Conservation (phyloP, 2,113 vertebrate species). For the Trochalopteron elliotii region DNA sequence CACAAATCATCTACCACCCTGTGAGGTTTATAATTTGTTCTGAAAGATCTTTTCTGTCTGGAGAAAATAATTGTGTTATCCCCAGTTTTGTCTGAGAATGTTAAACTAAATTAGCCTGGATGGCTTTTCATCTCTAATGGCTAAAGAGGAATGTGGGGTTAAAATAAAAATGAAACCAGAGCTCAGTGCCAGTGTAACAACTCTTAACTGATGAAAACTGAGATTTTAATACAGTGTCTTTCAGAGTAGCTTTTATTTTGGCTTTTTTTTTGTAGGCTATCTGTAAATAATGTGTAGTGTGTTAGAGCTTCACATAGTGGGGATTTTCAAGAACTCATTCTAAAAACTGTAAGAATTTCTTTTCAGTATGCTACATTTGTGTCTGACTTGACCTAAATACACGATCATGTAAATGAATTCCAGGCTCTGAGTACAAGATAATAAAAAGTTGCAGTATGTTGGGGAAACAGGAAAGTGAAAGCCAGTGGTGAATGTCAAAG, state of each 20-base stretch:
- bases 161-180: not conserved
- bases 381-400: not conserved
- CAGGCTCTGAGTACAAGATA: not conserved
- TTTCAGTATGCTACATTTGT: fast-evolving
- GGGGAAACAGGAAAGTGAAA: not conserved
- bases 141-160: not conserved
- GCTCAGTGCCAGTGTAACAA: not conserved
- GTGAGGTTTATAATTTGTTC: not conserved
- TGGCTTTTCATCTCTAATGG: not conserved
- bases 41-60: not conserved
- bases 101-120: not conserved
- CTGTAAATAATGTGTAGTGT: not conserved
- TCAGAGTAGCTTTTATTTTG: not conserved
- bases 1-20: not conserved
- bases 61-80: not conserved
- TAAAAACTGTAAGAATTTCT: not conserved
- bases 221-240: not conserved
- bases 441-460: not conserved
- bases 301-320: not conserved
- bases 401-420: not conserved
- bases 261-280: fast-evolving
- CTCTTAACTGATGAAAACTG: not conserved
- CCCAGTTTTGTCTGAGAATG: not conserved
- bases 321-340: not conserved
- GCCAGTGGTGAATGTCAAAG: not conserved